Base-by-base conservation (phyloP, 2,113 vertebrate species). In the Condylura cristata region DNA sequence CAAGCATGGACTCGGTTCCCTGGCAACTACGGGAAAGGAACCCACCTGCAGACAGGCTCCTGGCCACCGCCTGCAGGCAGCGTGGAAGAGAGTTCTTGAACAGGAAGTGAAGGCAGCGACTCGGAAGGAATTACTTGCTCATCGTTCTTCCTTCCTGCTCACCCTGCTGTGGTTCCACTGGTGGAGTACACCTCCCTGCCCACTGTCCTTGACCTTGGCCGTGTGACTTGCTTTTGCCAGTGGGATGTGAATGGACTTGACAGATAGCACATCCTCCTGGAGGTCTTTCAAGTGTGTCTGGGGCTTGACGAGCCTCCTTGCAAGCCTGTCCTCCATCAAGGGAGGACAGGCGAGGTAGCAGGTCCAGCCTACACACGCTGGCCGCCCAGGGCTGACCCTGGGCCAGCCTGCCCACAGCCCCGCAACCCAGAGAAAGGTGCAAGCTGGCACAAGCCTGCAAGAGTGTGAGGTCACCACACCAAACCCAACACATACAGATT, bases 1-100 rank as follows among this genome's bases (percentile, higher is more conserved):
- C 76, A 2, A 18, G 16, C 17, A 0, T 12, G 8, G 32, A 6
- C 8, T 32, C 3, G 48, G 39, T 12, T 53, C 30, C 80, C 39
- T 12, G 32, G 68, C 6, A 41, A 28, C 18, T 10, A 1, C 22
- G 65, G 34, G 32, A 71, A 82, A 44, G 53, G 65, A 28, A 63
- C 12, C 70, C 28, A 34, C 16, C 17, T 16, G 39, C 90, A n/a
- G n/a, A n/a, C 51, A 46, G 44, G 14, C 53, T 56, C 90, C 24
- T 30, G 8, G 17, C 2, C 63, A 13, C 1, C 0, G 8, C 61
- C 32, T 71, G 51, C 44, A 6, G 0, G 0, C 16, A 39, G 51
- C 3, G 3, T 32, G 12, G 24, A 65, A 44, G 17, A 7, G 22
- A 0, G 60, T 41, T 8, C 60, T 76, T 56, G 26, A 22, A 58